These are phyloP conservation scores for Drosophila ustulata DNA, from an alignment of 2,888 invertebrate genomes.

Conservation along the genomic window DNA sequence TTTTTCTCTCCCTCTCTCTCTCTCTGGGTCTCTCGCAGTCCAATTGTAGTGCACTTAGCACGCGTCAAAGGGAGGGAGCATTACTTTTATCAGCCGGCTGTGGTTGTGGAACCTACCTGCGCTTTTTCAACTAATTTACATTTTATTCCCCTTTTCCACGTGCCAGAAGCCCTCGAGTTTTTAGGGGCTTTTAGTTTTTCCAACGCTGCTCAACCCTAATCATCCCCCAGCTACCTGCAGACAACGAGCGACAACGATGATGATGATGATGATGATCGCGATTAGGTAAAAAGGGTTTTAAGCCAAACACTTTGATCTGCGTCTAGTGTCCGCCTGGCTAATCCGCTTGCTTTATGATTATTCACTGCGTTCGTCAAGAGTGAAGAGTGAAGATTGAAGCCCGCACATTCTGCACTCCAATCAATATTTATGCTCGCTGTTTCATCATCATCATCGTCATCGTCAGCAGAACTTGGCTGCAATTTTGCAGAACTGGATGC, in stretches of 20 bases:
- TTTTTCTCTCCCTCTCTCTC: neutral
- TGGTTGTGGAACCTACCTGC: conserved; percentile 44
- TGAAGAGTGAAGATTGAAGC: conserved; percentile 25
- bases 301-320: neutral
- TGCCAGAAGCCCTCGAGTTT: conserved; percentile 22
- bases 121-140: conserved; percentile 48
- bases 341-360: conserved; percentile 16
- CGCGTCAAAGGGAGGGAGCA: conserved; percentile 16
- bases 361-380: conserved; percentile 5
- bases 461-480: conserved; percentile 2
- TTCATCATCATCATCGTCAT: conserved; percentile 14
- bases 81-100: conserved; percentile 31
- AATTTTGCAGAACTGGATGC: conserved; percentile 11
- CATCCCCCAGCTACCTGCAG: conserved; percentile 39
- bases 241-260: conserved; percentile 1
- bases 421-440: conserved; percentile 30
- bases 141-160: conserved; percentile 31
- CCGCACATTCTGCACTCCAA: conserved; percentile 52
- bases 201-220: conserved; percentile 7
- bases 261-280: conserved; percentile 10
- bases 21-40: neutral
- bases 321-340: no score
- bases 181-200: conserved; percentile 43
- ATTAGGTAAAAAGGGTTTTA: conserved; percentile 39
- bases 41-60: conserved; percentile 13